Evolutionary conservation across 92 coral and sea anemone species (phyloP), one percentile per base, ranked within the genome.

Genomic region (Hydrozoanthus gracilis): DNA sequence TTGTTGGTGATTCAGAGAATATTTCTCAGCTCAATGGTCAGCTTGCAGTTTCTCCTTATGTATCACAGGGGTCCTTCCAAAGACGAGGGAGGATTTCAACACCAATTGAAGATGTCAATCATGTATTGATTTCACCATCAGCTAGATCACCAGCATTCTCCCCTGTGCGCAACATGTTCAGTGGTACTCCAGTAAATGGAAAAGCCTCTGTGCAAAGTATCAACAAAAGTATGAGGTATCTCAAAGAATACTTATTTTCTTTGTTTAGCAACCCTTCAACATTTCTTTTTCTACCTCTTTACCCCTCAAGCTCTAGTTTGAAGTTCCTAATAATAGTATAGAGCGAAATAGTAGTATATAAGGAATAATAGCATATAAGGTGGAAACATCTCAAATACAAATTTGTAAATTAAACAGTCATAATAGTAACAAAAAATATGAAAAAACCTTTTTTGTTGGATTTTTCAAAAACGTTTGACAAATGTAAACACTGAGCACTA

Each of bases 21-120:
- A 52, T 8, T 67, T n/a, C 10, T 3, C 39, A 13, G 17, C 17
- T 64, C 17, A 67, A 61, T 16, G 16, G 15, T 70, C 39, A 18
- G 12, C 35, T 20, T 5, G 13, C 48, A 8, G 84, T 0, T 3
- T 79, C 58, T 3, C 73, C 84, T 60, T 61, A 15, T 79, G 73
- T 62, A 12, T 7, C 62, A 6, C 60, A 17, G 20, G 60, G 44
- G n/a, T 16, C 89, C 39, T 20, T 91, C 35, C 84, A 44, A 47
- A 87, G 82, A 14, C 89, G 95, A 83, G 98, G 88, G 75, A 89
- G 95, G 58, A 95, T 95, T 62, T 95, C 98, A 35, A 95, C 98
- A 5, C 98, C 98, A 13, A 92, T 95, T 14, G 98, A 95, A 55
- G 95, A 95, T 71, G 74, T 77, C 12, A 91, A 86, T 44, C 90